Conservation (phyloP, 23 tunicate genomes). For the Oikopleura vanhoeffeni region DNA sequence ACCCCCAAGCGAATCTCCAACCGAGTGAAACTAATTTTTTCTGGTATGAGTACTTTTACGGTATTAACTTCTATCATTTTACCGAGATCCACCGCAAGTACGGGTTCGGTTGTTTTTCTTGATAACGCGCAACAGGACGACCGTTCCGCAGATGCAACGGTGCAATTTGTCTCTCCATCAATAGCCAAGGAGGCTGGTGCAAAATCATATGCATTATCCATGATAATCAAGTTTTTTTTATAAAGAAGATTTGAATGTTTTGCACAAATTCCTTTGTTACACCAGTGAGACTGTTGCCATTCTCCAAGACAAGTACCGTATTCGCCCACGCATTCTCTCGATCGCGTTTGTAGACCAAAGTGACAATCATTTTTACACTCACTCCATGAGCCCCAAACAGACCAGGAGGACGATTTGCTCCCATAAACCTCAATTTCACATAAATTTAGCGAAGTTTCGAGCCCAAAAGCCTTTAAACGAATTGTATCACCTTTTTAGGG, state of each 20-base stretch:
- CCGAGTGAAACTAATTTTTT: background rate
- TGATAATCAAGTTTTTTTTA: background rate
- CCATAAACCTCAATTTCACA: background rate
- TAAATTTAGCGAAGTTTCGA: background rate
- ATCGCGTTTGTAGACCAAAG: background rate
- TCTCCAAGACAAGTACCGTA: background rate
- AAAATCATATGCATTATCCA: constrained; percentile 4
- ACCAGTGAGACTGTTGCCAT: background rate
- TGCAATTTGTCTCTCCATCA: background rate
- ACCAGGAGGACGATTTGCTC: background rate
- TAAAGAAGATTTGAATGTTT: background rate
- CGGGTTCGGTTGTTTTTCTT: background rate
- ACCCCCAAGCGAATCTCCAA: background rate
- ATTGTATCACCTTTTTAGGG: background rate
- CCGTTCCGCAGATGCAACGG: background rate
- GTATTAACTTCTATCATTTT: background rate
- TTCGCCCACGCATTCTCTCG: background rate
- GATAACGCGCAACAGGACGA: background rate
- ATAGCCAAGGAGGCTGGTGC: background rate
- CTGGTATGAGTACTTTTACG: background rate
- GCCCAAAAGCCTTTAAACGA: background rate
- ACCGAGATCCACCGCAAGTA: background rate
- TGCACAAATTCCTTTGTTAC: background rate
- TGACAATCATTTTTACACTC: constrained; percentile 9
- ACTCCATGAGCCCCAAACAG: background rate